Conservation (phyloP, 1,140 invertebrate species). For the Grapholita molesta region DNA sequence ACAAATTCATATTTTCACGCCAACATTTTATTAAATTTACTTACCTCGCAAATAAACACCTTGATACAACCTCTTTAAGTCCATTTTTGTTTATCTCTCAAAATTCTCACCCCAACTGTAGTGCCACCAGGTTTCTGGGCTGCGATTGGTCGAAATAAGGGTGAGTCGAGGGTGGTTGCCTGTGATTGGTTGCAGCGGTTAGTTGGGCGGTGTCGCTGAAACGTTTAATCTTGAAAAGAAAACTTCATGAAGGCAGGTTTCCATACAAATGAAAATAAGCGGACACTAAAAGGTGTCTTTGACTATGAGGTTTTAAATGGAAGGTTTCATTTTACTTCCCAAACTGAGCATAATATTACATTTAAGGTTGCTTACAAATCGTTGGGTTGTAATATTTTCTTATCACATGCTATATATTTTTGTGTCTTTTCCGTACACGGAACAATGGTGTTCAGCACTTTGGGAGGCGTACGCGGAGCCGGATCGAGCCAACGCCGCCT, state of each 20-base stretch:
- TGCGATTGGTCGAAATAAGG: slow-evolving; percentile 51
- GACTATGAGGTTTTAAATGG: no score
- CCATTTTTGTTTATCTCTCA: slow-evolving; percentile 10
- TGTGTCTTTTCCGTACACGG: no score
- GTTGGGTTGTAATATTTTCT: no score
- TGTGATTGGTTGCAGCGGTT: slow-evolving; percentile 56
- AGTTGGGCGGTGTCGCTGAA: slow-evolving; percentile 49
- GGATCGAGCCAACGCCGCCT: no score
- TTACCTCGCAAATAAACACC: slow-evolving; percentile 20
- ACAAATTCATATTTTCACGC: slow-evolving; percentile 37
- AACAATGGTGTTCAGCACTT: no score
- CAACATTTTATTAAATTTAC: slow-evolving; percentile 53
- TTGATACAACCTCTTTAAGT: slow-evolving; percentile 2
- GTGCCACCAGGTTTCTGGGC: slow-evolving; percentile 48
- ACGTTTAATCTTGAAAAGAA: neutral
- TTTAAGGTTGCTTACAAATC: no score
- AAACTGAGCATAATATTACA: no score
- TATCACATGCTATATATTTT: no score
- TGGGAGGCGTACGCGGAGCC: no score
- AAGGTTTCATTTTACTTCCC: no score
- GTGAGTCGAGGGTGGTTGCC: slow-evolving; percentile 39
- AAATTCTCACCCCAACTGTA: slow-evolving; percentile 36
- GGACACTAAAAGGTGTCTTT: no score
- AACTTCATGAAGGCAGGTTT: neutral
- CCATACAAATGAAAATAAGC: neutral